Evolutionary conservation across 2,888 invertebrate genomes (phyloP), one percentile per base, ranked within the genome.

Genomic region (Pyralis farinalis): DNA sequence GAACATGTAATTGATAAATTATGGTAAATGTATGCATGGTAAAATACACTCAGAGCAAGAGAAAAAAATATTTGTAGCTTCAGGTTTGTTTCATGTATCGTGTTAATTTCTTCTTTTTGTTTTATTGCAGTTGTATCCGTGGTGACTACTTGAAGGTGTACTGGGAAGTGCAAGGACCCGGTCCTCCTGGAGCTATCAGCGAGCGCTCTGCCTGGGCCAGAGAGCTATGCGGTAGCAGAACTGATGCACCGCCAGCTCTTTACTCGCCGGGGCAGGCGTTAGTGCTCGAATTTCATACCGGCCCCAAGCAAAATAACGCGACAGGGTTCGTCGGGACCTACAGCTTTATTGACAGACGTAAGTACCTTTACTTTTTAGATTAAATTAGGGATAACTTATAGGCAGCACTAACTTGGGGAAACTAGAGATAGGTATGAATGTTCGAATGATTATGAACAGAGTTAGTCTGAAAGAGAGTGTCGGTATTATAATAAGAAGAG

Each of bases 141-240:
- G 94, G 94, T 0, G 95, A 95, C 79, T 95, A 93, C 78, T 78
- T 96, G 53, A 94, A 95, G 78, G 91, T 95, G 41, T 96, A 94
- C 81, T 92, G 95, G 73, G 95, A 96, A 71, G 90, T 95, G 47
- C 94, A 94, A 60, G 90, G 91, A 0, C 92, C 92, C 0, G 90
- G 95, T 49, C 94, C 94, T 38, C 90, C 91, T 44, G 92, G 92
- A 0, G 91, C 90, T 16, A 92, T 96, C 63, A 95, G 93, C 75
- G 95, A 95, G 77, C 91, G 93, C 46, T 94, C 94, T 3, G 93
- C 92, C 7, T 94, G 94, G 93, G 93, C 94, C 34, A 91, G 92
- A 30, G 87, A 93, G 48, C 89, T 95, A 30, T 96, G 96, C 62
- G 95, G 95, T 6, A 85, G 90, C 51, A 77, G 92, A 58, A 87